Evolutionary conservation across 2,797 vertebrate genomes (phyloP), one percentile per base, ranked within the genome.

Genomic region (Merluccius polli): DNA sequence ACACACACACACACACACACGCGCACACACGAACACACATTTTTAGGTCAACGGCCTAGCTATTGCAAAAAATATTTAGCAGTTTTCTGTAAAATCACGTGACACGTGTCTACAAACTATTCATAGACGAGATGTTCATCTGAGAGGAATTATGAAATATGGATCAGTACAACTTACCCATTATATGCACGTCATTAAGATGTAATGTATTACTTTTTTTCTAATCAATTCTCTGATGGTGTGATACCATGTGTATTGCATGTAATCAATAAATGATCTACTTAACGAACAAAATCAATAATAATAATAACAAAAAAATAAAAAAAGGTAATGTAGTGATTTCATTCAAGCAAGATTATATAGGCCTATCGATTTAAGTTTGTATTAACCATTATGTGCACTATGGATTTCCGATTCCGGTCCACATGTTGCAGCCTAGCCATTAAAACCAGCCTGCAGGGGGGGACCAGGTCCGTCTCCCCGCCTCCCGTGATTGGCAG

Each of bases 61-160:
- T 29, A 27, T 65, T 65, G 27, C 59, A 3, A 72, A 73, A 76
- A 81, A 82, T 31, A 48, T 75, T 81, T 41, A 63, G 68, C 73
- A 73, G 74, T 71, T 81, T 73, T 78, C 73, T 77, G 83, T 24
- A 73, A 36, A 75, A 78, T 67, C 72, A 48, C 68, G 78, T 71
- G 52, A 30, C 13, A 48, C 15, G 71, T 70, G 75, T 77, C 75
- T 77, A 75, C 41, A 73, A 67, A 75, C 71, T 78, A 81, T 88
- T 85, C n/a, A 91, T 84, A 78, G 63, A 65, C 16, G 15, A 65
- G 52, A 59, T n/a, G 52, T 59, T 59, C 8, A n/a, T n/a, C 18
- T 52, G 44, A 52, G 44, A 52, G 21, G 24, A 59, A 59, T 6
- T 21, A 59, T n/a, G 48, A 65, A 27, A 65, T 27, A 24, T 27